Conservation (phyloP, 1,140 invertebrate species). For the Caenorhabditis tropicalis region DNA sequence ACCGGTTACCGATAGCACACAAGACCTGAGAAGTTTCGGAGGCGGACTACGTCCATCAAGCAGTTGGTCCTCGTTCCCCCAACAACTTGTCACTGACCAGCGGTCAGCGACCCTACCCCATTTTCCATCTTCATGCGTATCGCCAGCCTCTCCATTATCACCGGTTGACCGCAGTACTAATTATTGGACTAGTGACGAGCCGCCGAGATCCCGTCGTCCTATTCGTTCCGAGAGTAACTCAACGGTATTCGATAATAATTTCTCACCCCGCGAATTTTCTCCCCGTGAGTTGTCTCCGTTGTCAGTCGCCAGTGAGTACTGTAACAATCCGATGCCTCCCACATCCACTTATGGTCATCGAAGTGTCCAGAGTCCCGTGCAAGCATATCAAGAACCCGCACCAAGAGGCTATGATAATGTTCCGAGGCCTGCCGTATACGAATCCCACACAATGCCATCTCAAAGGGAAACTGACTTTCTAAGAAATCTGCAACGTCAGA, state of each 20-base stretch:
- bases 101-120: constrained; percentile 33
- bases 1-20: constrained; percentile 28
- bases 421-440: background rate
- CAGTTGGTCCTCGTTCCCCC: constrained; percentile 27
- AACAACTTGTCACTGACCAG: constrained; percentile 33
- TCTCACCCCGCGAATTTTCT: background rate
- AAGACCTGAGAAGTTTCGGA: constrained; percentile 27
- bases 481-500: constrained; percentile 12
- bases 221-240: constrained; percentile 27
- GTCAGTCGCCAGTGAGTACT: constrained; percentile 20
- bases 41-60: constrained; percentile 13
- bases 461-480: background rate
- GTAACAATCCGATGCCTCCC: background rate
- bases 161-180: background rate
- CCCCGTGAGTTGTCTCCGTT: constrained; percentile 24
- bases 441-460: background rate
- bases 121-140: constrained; percentile 37
- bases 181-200: constrained; percentile 10
- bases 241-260: constrained; percentile 4
- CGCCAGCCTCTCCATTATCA: background rate
- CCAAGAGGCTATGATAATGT: constrained; percentile 25
- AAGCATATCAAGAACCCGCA: background rate
- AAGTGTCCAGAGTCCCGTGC: constrained; percentile 22
- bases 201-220: constrained; percentile 21
- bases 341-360: background rate